phyloP scores from a whole-genome alignment of 2,113 vertebrate species.

The human region DNA sequence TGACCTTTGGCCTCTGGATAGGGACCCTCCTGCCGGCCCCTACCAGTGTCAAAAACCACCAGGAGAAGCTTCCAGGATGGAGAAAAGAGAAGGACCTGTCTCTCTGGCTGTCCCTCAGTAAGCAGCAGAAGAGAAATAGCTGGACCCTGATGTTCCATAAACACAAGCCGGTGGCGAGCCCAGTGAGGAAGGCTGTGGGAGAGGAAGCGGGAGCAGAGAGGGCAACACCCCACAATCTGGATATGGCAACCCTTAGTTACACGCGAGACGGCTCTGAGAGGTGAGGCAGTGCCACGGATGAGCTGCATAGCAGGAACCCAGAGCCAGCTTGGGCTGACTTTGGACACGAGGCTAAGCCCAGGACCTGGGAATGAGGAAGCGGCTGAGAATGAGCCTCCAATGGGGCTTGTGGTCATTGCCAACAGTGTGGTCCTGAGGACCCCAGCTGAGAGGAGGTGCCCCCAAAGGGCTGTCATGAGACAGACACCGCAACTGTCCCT shows the following conservation, averaged over 20 bases:
- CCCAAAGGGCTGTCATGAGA: neutral
- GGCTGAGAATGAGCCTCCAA: neutral
- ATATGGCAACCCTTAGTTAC: neutral
- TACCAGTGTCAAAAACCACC: neutral
- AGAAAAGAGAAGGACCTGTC: neutral
- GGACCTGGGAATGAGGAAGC: too few relatives aligned
- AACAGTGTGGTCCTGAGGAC: neutral
- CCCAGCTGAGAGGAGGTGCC: neutral
- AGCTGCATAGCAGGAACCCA: neutral
- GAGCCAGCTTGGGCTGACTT: neutral
- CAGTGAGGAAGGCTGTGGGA: neutral
- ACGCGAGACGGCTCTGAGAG: neutral
- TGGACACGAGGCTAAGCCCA: too few relatives aligned
- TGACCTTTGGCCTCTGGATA: neutral
- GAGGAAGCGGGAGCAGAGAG: rapidly evolving
- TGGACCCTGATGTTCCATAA: rapidly evolving
- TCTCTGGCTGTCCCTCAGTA: neutral
- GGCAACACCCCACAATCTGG: neutral
- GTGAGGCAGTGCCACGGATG: neutral
- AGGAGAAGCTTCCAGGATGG: neutral
- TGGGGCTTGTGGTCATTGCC: rapidly evolving
- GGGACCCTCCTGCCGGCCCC: neutral
- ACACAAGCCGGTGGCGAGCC: neutral
- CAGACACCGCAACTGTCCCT: neutral
- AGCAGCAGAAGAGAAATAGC: neutral